Evolutionary conservation across 2,113 vertebrate species (phyloP).

Genomic region (Notiomystis cincta): DNA sequence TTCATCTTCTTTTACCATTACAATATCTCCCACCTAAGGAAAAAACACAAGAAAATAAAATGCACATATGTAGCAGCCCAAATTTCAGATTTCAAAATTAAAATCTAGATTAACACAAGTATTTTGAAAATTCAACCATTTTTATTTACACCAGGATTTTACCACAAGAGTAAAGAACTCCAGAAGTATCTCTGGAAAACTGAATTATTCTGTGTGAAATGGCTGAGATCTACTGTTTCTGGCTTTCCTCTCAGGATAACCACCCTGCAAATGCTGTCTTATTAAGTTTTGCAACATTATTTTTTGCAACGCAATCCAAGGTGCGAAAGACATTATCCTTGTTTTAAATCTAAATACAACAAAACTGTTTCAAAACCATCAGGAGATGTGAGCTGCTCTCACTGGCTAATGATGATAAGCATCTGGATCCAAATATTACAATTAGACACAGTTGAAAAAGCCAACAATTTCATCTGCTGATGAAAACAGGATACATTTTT

Average conservation of each 20-base stretch:
- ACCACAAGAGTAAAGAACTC: neutral
- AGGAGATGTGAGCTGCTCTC: neutral
- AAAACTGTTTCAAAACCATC: neutral
- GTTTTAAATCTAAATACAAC: neutral
- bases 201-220: neutral
- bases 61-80: neutral
- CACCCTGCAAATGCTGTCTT: neutral
- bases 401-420: neutral
- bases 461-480: neutral
- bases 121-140: neutral
- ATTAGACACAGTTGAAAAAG: neutral
- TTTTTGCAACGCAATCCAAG: too few relatives aligned
- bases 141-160: neutral
- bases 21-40: slow-evolving; percentile 91
- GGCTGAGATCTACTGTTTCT: neutral
- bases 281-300: neutral
- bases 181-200: neutral
- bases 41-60: neutral
- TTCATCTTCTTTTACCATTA: slow-evolving; percentile 91
- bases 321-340: too few relatives aligned
- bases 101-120: neutral
- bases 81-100: neutral
- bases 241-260: neutral
- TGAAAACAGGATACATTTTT: neutral
- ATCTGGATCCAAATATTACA: neutral